phyloP scores from a whole-genome alignment of 2,113 vertebrate genomes.

The Stictonetta naevosa region DNA sequence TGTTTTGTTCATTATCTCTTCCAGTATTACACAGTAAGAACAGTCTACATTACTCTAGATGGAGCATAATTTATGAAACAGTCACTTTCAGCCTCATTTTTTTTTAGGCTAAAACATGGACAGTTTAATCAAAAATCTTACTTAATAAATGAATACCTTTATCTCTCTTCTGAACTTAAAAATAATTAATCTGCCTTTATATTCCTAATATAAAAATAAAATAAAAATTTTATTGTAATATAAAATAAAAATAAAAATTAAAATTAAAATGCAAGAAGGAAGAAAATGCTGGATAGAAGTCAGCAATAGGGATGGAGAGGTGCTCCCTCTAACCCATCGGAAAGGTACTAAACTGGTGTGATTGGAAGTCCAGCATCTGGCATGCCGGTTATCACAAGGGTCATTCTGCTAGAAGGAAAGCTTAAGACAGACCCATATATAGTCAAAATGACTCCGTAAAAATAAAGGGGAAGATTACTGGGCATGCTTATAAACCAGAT shows the following conservation, averaged over 20 bases:
- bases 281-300: background rate
- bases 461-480: background rate
- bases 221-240: too few species aligned
- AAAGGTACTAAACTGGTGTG: background rate
- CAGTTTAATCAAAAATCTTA: background rate
- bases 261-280: background rate
- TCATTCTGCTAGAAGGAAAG: background rate
- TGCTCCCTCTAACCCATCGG: background rate
- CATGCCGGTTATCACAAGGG: background rate
- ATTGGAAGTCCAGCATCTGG: background rate
- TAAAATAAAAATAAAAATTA: too few species aligned
- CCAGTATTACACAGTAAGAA: background rate
- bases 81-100: background rate
- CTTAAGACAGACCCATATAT: background rate
- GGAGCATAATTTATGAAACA: background rate
- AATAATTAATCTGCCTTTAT: background rate
- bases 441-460: background rate
- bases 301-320: background rate
- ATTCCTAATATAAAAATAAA: background rate
- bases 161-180: background rate
- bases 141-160: background rate
- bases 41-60: background rate
- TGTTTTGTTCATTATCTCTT: background rate
- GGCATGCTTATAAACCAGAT: background rate
- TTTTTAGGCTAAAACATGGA: background rate